phyloP scores from a whole-genome alignment of 2,888 invertebrate genomes.

The Tiliacea citrago region DNA sequence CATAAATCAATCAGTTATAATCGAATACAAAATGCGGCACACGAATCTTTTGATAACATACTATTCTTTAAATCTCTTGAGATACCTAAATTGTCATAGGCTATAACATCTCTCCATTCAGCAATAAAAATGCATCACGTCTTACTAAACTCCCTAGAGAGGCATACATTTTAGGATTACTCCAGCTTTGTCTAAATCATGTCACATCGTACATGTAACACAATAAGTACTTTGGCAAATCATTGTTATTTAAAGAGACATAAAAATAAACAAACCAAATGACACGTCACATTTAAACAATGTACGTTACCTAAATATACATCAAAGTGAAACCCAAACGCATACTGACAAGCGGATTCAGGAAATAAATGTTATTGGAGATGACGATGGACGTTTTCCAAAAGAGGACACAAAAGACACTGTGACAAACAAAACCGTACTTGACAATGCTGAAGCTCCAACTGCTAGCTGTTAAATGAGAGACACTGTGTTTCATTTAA shows the following conservation, averaged over 20 bases:
- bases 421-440: conserved; percentile 48
- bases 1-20: not conserved
- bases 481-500: conserved; percentile 39
- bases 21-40: not conserved
- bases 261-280: conserved; percentile 68
- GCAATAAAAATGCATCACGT: conserved; percentile 33
- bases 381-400: conserved; percentile 59
- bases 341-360: conserved; percentile 67
- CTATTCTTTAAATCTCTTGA: not conserved
- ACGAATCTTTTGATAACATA: conserved; percentile 1
- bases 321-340: conserved; percentile 74
- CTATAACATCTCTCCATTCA: not conserved
- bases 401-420: conserved; percentile 55
- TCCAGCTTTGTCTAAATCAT: conserved; percentile 35
- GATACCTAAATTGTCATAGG: not conserved
- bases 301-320: conserved; percentile 74
- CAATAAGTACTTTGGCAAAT: conserved; percentile 72
- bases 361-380: conserved; percentile 62
- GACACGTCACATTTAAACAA: conserved; percentile 75
- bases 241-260: conserved; percentile 69
- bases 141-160: conserved; percentile 25
- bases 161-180: conserved; percentile 10
- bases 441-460: conserved; percentile 33
- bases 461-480: conserved; percentile 39
- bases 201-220: conserved; percentile 35